Evolutionary conservation across 2,113 vertebrate species (phyloP).

Genomic region (Plectropomus leopardus): DNA sequence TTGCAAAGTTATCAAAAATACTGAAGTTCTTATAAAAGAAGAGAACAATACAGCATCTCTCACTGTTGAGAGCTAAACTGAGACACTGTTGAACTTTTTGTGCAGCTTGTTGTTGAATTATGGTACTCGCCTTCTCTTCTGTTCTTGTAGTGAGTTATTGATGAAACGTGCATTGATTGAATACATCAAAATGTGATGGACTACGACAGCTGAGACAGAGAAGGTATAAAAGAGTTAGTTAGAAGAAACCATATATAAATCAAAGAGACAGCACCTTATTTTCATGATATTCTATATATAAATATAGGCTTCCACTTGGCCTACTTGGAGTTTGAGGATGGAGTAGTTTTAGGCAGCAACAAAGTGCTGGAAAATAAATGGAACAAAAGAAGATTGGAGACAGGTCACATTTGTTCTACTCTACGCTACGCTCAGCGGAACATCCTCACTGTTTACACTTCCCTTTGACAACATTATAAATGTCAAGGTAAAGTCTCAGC

Average conservation of each 20-base stretch:
- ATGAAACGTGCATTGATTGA: too few relatives aligned
- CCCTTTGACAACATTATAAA: conserved; percentile 21
- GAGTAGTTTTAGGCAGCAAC: conserved; percentile 50
- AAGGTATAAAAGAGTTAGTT: background rate
- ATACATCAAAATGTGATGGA: too few relatives aligned
- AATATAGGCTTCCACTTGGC: conserved; percentile 58
- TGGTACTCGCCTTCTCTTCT: too few relatives aligned
- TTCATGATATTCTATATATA: conserved; percentile 64
- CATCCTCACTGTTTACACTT: conserved; percentile 46
- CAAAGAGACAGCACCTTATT: conserved; percentile 41
- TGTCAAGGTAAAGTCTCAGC: conserved; percentile 44
- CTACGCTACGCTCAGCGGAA: conserved; percentile 35
- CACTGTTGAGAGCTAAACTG: too few relatives aligned
- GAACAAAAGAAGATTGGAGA: conserved; percentile 46
- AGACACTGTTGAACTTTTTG: too few relatives aligned
- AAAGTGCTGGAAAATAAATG: conserved; percentile 59
- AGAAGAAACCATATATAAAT: conserved; percentile 26
- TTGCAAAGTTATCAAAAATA: too few relatives aligned
- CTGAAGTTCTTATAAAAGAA: too few relatives aligned
- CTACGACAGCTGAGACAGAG: too few relatives aligned
- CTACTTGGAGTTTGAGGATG: conserved; percentile 65
- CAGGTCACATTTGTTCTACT: conserved; percentile 40
- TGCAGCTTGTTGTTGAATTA: too few relatives aligned
- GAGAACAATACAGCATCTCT: too few relatives aligned
- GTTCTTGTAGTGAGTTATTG: too few relatives aligned